Evolutionary conservation across 2,888 invertebrate genomes (phyloP), one percentile per base, ranked within the genome.

Genomic region (Apantesis nais): DNA sequence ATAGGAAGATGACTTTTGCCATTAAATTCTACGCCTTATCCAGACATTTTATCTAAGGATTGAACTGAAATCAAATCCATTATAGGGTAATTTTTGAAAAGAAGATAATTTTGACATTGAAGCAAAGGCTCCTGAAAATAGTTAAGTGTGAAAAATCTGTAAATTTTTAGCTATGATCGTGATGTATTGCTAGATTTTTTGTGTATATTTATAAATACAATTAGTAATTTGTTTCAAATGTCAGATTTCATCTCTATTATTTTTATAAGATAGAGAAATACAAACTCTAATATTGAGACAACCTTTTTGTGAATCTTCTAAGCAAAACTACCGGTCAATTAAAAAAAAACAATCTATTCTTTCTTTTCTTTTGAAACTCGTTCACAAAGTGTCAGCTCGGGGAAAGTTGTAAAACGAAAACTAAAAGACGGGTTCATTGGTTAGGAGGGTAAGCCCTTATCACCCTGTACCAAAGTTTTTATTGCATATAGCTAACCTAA

Each of bases 401-500:
- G 39, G 62, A 22, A 61, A 72, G 48, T 67, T 39, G 60, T 63
- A 55, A 69, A 67, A 58, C 48, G 69, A 66, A 34, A 67, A 31
- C 66, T 55, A 39, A 44, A 63, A 63, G 66, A 68, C 52, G 52
- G 71, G 65, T 62, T 62, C 62, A 41, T 62, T 41, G 62, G 48
- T 31, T 64, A 61, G n/a, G 62, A 58, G 72, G 72, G 71, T 67
- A 67, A 66, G 65, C 25, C 29, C 19, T 61, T 62, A 52, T 25
- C 71, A 67, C 62, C 48, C 37, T n/a, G 39, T 67, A 64, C 58
- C 52, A 62, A 63, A 67, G 34, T 71, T 70, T 71, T 70, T 70
- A 70, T 48, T 67, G 44, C 58, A 37, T 44, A 58, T 67, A n/a
- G 31, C 34, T n/a, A 5, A 4, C 63, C 22, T 66, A 39, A 63